Evolutionary conservation across 1,140 invertebrate genomes (phyloP), one percentile per base, ranked within the genome.

Genomic region (Theocolax elegans): DNA sequence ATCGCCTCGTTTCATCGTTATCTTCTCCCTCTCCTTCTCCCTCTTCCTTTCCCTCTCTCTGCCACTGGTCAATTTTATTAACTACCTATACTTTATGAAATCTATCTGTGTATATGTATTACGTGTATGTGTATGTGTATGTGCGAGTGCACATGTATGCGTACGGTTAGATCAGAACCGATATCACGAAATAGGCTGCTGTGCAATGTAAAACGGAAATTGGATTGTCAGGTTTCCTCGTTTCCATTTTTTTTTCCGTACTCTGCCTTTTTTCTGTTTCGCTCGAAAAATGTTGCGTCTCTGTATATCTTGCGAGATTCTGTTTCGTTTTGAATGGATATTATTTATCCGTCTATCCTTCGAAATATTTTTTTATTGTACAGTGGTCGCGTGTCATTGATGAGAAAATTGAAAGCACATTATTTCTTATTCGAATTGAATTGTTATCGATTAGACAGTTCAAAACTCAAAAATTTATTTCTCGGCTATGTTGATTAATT

Each of bases 151-250:
- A n/a, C n/a, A n/a, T n/a, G n/a, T n/a, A n/a, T n/a, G n/a, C n/a
- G n/a, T n/a, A n/a, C n/a, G n/a, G n/a, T n/a, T 29, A 29, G 25
- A 29, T 29, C 44, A 17, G 15, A 29, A 13, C 1, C 23, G 27
- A 48, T 48, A 48, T 49, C 27, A 1, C n/a, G 42, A 25, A 44
- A 44, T 25, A 3, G 15, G 44, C 60, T 19, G 44, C 27, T 1
- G 15, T 35, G 46, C 27, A 35, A 49, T 49, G 44, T 38, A 49
- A 49, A 63, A n/a, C 27, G 60, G 46, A 63, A 63, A 63, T 63
- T 63, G 29, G 27, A 63, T 63, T 23, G 44, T 49, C 46, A 63
- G 44, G 35, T 63, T 48, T 19, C 12, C 17, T 21, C 17, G 58
- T 21, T 40, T 40, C n/a, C 21, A n/a, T 44, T 60, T 60, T 44